Evolutionary conservation across 1,140 invertebrate genomes (phyloP).

Genomic region (Ostrea denselamellosa): DNA sequence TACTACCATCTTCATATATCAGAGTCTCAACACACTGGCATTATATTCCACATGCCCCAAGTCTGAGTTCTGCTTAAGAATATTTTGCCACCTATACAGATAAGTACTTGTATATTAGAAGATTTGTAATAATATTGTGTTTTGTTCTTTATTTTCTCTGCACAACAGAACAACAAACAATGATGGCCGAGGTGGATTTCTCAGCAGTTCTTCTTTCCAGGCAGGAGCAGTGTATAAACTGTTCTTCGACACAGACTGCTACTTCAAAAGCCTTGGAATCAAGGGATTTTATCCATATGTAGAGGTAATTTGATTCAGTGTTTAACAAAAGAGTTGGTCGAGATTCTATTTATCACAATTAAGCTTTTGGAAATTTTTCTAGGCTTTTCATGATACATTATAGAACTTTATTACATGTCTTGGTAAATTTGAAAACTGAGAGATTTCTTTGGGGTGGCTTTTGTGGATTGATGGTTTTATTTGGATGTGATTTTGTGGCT

Average conservation of each 20-base stretch:
- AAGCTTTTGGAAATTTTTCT: neutral
- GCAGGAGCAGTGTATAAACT: constrained; percentile 85
- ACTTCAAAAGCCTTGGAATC: constrained; percentile 82
- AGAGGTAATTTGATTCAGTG: constrained; percentile 81
- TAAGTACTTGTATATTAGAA: no score
- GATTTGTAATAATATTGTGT: neutral
- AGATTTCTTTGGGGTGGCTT: no score
- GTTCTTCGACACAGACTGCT: constrained; percentile 86
- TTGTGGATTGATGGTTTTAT: no score
- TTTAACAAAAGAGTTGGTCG: constrained; percentile 39
- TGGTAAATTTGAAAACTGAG: no score
- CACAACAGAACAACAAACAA: constrained; percentile 83
- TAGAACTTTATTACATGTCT: no score
- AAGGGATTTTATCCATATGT: constrained; percentile 88
- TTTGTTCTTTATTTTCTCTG: constrained; percentile 46
- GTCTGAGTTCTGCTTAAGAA: no score
- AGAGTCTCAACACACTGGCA: no score
- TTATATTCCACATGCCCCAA: no score
- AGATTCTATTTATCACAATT: neutral
- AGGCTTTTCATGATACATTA: no score
- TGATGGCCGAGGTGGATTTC: constrained; percentile 85
- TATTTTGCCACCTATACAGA: no score
- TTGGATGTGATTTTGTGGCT: no score
- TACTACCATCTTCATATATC: no score
- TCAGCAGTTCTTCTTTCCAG: constrained; percentile 80